Evolutionary conservation across 2,888 invertebrate species (phyloP).

Genomic region (Meandrusa payeni): DNA sequence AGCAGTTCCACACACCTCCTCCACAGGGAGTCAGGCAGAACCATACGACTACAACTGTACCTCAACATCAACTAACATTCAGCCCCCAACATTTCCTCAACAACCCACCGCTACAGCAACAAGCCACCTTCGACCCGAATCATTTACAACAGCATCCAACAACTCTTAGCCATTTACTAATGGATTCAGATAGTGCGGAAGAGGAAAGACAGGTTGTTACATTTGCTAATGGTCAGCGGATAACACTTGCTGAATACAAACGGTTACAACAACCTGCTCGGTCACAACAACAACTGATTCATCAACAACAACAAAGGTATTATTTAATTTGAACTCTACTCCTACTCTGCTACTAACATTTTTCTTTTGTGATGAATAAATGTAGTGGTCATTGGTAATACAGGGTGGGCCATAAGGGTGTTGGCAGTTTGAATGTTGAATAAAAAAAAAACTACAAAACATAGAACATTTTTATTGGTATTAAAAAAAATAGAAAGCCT

Average conservation of each 20-base stretch:
- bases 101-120: conserved; percentile 48
- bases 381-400: too few relatives aligned
- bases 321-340: too few relatives aligned
- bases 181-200: conserved; percentile 59
- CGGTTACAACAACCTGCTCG: conserved; percentile 59
- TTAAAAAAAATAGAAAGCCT: too few relatives aligned
- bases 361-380: too few relatives aligned
- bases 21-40: conserved; percentile 44
- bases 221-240: conserved; percentile 62
- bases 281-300: conserved; percentile 29
- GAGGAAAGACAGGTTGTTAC: conserved; percentile 68
- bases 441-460: too few relatives aligned
- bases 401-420: too few relatives aligned
- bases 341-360: too few relatives aligned
- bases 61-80: conserved; percentile 50
- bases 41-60: conserved; percentile 33
- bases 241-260: conserved; percentile 70
- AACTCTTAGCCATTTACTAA: conserved; percentile 49
- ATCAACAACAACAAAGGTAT: conserved; percentile 10
- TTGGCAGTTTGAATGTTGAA: too few relatives aligned
- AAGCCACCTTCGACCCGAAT: conserved; percentile 48
- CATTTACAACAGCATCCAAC: conserved; percentile 49
- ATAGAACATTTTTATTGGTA: too few relatives aligned
- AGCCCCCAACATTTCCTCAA: conserved; percentile 50
- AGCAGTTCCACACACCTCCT: conserved; percentile 54